phyloP scores from a whole-genome alignment of 1,140 invertebrate species.

The Drosophila littoralis region DNA sequence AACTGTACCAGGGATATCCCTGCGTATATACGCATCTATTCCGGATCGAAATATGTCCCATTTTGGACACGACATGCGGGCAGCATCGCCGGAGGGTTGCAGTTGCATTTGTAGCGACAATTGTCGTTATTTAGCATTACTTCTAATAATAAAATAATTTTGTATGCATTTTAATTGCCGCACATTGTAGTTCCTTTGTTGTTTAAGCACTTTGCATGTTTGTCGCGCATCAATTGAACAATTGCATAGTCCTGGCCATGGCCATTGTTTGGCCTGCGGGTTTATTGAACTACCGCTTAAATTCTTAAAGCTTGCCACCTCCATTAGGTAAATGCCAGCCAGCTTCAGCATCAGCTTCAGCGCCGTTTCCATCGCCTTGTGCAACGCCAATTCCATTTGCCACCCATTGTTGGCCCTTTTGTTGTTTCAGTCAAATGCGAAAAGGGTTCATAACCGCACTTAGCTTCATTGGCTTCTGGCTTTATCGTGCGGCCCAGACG shows the following conservation, averaged over 20 bases:
- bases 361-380: constrained; percentile 20
- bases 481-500: constrained; percentile 76
- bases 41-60: background rate
- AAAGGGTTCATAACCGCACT: constrained; percentile 82
- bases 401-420: constrained; percentile 40
- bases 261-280: constrained; percentile 33
- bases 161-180: constrained; percentile 62
- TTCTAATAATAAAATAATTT: constrained; percentile 74
- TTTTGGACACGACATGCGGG: constrained; percentile 54
- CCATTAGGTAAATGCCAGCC: constrained; percentile 45
- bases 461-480: constrained; percentile 79
- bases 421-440: constrained; percentile 62
- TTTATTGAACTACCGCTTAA: constrained; percentile 63
- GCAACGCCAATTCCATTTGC: constrained; percentile 29
- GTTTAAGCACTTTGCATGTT: constrained; percentile 55
- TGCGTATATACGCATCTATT: background rate
- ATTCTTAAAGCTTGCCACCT: constrained; percentile 36
- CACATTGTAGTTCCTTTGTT: constrained; percentile 47
- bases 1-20: constrained; percentile 43
- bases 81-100: constrained; percentile 12
- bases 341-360: background rate
- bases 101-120: constrained; percentile 36
- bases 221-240: constrained; percentile 61
- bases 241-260: constrained; percentile 6
- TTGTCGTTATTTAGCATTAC: constrained; percentile 62